These are phyloP conservation scores for Drosophila antonietae DNA, from an alignment of 2,888 invertebrate genomes.

Conservation along the genomic window DNA sequence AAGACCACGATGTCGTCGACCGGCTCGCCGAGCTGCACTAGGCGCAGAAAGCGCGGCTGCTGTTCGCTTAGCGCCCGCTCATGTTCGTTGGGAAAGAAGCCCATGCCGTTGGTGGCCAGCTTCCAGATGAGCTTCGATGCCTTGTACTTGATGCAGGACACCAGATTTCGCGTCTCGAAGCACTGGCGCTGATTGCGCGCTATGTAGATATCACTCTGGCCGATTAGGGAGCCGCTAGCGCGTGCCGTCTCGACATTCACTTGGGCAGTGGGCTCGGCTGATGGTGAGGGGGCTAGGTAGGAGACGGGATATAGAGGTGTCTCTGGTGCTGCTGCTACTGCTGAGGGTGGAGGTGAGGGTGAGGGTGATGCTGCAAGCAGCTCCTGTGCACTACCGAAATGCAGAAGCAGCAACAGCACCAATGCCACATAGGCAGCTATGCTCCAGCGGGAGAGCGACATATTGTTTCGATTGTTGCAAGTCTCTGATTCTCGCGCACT, in stretches of 20 bases:
- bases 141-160: conserved; percentile 83
- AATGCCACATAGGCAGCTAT: conserved; percentile 45
- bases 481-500: background rate
- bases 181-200: conserved; percentile 80
- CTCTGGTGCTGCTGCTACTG: conserved; percentile 17
- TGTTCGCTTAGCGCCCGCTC: conserved; percentile 70
- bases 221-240: conserved; percentile 42
- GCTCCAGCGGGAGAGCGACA: conserved; percentile 51
- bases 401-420: conserved; percentile 55
- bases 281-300: background rate
- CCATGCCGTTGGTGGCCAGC: conserved; percentile 81
- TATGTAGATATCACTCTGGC: conserved; percentile 81
- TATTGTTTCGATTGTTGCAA: conserved; percentile 8
- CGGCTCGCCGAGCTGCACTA: conserved; percentile 82
- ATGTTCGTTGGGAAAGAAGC: conserved; percentile 82
- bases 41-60: conserved; percentile 61
- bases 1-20: conserved; percentile 77
- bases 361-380: conserved; percentile 13
- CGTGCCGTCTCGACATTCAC: conserved; percentile 9
- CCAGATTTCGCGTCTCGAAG: conserved; percentile 75
- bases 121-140: conserved; percentile 81
- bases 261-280: background rate
- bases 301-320: background rate
- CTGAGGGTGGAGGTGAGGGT: background rate
- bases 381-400: conserved; percentile 37